Evolutionary conservation across 2,797 vertebrate species (phyloP), one percentile per base, ranked within the genome.

Genomic region (Agapornis canus): DNA sequence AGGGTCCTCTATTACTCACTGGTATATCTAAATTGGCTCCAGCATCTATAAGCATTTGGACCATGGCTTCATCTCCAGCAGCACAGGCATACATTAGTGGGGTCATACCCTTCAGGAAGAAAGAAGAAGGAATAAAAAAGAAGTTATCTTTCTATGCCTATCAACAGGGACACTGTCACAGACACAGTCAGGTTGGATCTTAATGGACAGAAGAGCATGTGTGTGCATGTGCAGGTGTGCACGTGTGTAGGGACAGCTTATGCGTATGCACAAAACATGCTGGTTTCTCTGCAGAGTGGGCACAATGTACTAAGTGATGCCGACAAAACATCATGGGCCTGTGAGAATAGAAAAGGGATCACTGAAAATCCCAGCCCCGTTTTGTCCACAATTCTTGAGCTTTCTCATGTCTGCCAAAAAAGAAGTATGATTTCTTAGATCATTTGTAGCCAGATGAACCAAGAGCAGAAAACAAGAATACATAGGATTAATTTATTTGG

Each of bases 21-120:
- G 98, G 98, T 82, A 99, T 96, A 59, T 99, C 99, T 87, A 99
- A 97, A 96, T 99, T 99, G 60, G 99, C 99, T 66, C 99, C 99
- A 1, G 99, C 99, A 43, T 99, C 99, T 61, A 99, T 99, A 93
- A 99, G 91, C 99, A 99, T 99, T 97, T 99, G 99, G 82, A 99
- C 99, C 96, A 99, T 98, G 56, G 99, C 99, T 94, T 99, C 99
- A 7, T 99, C 99, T 95, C 99, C 99, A 65, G 99, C 98, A 52
- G 99, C 98, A 51, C 99, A 99, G 94, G 99, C 99, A 0, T 99
- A 99, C 99, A 99, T 99, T 48, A 99, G 98, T 0, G 99, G 99
- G 25, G 99, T 99, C 99, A 99, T 99, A 26, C 99, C 99, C 99
- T 99, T 90, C 6, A 64, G 59, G 61, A 75, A 87, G 5, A 49